Conservation (phyloP, 2,797 vertebrate genomes). For the Dryobates pubescens region DNA sequence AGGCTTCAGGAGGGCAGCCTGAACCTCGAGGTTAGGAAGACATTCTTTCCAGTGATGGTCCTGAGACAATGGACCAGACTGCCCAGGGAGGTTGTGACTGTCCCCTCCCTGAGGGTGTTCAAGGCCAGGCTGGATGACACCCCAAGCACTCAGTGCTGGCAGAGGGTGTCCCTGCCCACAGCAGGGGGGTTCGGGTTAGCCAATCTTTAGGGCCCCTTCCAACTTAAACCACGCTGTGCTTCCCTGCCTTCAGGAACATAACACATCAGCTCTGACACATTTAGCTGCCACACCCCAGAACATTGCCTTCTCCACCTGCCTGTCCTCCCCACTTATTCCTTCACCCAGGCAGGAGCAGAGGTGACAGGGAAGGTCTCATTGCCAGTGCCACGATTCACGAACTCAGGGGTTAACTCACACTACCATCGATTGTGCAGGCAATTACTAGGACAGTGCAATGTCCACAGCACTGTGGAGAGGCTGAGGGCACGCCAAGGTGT, state of each 20-base stretch:
- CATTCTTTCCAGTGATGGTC: no score
- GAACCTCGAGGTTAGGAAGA: no score
- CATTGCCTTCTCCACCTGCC: not conserved
- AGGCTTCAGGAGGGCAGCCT: no score
- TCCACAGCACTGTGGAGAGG: not conserved
- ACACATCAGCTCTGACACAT: not conserved
- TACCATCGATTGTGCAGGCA: constrained; percentile 43
- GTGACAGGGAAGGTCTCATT: not conserved
- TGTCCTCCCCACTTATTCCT: not conserved
- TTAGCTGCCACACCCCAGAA: not conserved
- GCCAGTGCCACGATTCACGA: not conserved
- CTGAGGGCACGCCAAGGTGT: constrained; percentile 43
- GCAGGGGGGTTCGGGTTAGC: no score
- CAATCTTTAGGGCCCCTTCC: no score
- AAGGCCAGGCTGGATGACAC: no score
- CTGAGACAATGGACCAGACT: no score
- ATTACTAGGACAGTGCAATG: constrained; percentile 55
- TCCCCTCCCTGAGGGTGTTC: no score
- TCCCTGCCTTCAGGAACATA: not conserved
- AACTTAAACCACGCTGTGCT: no score
- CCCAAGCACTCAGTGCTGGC: no score
- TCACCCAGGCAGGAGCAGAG: not conserved
- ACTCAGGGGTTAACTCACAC: constrained; percentile 24
- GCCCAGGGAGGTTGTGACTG: no score
- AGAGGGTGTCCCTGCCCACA: no score